These are phyloP conservation scores for Chrysodeixis includens DNA, from an alignment of 2,888 invertebrate genomes.

Conservation along the genomic window DNA sequence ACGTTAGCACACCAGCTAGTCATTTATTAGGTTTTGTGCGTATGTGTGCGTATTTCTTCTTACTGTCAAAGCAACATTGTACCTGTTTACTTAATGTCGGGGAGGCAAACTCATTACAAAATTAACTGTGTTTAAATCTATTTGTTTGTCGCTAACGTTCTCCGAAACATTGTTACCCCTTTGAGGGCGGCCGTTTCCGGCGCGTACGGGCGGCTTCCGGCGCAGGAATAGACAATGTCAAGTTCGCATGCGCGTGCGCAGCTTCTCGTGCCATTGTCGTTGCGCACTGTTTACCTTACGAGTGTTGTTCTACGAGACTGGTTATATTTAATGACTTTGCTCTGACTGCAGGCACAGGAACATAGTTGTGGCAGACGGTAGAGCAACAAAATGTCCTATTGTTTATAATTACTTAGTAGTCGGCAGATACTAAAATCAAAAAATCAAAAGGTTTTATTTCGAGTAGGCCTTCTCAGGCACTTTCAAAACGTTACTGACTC, in stretches of 20 bases:
- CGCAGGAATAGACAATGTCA: conserved; percentile 82
- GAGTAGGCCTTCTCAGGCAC: too few relatives aligned
- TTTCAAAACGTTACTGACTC: too few relatives aligned
- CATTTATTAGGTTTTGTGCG: background rate
- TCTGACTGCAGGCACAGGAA: background rate
- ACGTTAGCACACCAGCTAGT: background rate
- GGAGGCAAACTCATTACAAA: conserved; percentile 61
- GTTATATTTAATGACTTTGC: background rate
- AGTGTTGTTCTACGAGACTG: background rate
- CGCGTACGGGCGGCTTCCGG: conserved; percentile 70
- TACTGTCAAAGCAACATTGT: conserved; percentile 47
- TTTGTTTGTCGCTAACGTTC: conserved; percentile 68
- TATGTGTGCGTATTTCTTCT: conserved; percentile 15
- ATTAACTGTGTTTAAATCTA: conserved; percentile 63
- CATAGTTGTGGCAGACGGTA: too few relatives aligned
- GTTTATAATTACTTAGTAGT: too few relatives aligned
- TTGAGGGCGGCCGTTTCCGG: conserved; percentile 73
- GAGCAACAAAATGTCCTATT: too few relatives aligned
- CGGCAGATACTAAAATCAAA: too few relatives aligned
- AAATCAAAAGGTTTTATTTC: too few relatives aligned
- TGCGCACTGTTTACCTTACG: conserved; percentile 34
- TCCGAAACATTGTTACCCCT: conserved; percentile 83
- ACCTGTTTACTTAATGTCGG: conserved; percentile 59
- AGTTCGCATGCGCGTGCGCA: conserved; percentile 75
- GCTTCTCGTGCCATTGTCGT: conserved; percentile 30